Evolutionary conservation across 2,113 vertebrate species (phyloP), one percentile per base, ranked within the genome.

Genomic region (Tetraodon nigroviridis): DNA sequence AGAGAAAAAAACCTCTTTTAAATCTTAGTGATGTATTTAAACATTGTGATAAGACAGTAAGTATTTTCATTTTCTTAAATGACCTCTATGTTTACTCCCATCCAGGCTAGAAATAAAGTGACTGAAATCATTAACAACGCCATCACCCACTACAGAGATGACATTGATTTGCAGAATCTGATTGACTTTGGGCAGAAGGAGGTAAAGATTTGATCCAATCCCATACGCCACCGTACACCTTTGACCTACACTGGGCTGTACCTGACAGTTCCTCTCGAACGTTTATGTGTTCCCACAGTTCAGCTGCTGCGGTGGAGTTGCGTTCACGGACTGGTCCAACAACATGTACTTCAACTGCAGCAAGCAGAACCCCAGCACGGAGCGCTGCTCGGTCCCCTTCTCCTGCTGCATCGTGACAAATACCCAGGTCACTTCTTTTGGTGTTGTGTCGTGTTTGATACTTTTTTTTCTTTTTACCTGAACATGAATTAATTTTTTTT

Each of bases 311-410:
- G 94, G 95, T 0, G 94, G 89, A 0, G 61, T 90, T 45, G 85
- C 91, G 1, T 96, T 91, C 80, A 91, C 78, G 4, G 94, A 96
- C 84, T 97, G 95, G 95, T 92, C 93, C 56, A 85, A 83, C 65
- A 97, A 97, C 83, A 89, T 94, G 69, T 96, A 97, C 69, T 97
- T 96, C 86, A 92, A 93, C 85, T 97, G 95, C 80, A 88, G 82
- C 0, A 6, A 68, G 0, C 67, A 87, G 6, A 95, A 94, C 73
- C 94, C 90, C 27, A 94, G 93, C 82, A 72, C 71, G 4, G 94
- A 96, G 40, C 91, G 92, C 48, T 97, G 95, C 66, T 92, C 93
- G 2, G 95, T 97, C n/a, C 95, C 95, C 48, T 97, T 89, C 76
- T 97, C 95, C 71, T 96, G 85, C 13, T 97, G 95, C 51, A 69